Base-by-base conservation (phyloP, 2,113 vertebrate genomes). In the Sakesphorus luctuosus region DNA sequence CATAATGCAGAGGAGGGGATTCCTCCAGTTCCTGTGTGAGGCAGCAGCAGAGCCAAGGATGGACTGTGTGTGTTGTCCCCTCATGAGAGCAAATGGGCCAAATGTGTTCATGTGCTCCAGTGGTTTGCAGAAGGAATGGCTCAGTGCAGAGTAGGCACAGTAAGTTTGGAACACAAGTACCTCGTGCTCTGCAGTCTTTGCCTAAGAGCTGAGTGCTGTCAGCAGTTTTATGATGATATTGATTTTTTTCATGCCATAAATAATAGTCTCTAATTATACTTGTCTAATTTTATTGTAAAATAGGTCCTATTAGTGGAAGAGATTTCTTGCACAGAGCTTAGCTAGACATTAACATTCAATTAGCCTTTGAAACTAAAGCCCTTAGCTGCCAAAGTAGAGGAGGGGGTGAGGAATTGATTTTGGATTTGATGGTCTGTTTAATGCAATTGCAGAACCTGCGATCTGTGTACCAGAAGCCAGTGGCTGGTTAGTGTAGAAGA, bases 241-340 rank as follows among this genome's bases (percentile, higher is more conserved):
- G 96, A 95, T 95, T 95, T 96, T 77, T 94, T 87, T 80, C 69
- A 46, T 93, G 72, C 86, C 88, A 84, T 94, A 94, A 95, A 93
- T 97, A 96, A 96, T 92, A 90, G 93, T 84, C 83, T 89, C 80
- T 75, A 95, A 93, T 95, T 96, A 89, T 95, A 78, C 86, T 88
- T 95, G 88, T 89, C 93, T 92, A 68, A 89, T 94, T 96, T 95
- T 96, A 93, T 94, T 95, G 96, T 69, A 82, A 93, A 95, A 89
- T 74, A 83, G 53, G 31, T 67, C 53, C 69, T 77, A 62, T 88
- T 96, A 63, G 72, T 94, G 49, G 58, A 86, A 95, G 88, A 92
- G 93, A 92, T 91, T 94, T 93, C 76, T 94, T 94, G 74, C 68
- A 72, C 61, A 52, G 87, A 90, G 53, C 92, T 95, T 93, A 96